A percentile compares a stretch with the other conserved stretches of the same genome.
Conservation (phyloP, 2,797 vertebrate species). For the Malurus leucopterus region DNA sequence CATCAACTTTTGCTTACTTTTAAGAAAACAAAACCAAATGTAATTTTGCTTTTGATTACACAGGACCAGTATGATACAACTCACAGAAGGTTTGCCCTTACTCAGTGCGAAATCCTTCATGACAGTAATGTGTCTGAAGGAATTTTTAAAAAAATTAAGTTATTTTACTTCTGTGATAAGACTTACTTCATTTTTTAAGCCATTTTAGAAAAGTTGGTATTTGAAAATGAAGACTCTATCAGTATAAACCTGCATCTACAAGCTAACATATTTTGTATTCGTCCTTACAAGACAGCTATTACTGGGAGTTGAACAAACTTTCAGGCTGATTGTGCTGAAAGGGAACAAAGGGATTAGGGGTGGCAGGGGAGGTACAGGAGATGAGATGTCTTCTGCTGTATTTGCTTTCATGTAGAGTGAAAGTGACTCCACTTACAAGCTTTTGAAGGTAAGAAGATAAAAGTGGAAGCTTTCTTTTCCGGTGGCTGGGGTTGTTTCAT, state of each 20-base stretch:
- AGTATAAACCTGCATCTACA: not conserved
- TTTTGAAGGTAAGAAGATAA: slow-evolving; percentile 44
- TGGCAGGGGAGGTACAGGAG: not conserved
- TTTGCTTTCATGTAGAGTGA: not conserved
- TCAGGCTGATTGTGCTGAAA: not conserved
- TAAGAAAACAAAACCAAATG: not conserved
- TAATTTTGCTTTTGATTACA: not conserved
- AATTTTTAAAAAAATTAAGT: not conserved
- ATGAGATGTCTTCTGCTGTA: not conserved
- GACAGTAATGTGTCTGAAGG: not conserved
- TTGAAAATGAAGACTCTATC: not conserved
- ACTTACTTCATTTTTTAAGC: not conserved
- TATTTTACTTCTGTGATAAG: not conserved
- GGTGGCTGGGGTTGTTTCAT: not conserved
- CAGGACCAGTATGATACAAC: not conserved
- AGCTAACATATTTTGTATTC: slow-evolving; percentile 24
- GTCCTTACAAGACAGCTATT: not conserved
- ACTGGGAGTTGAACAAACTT: not conserved
- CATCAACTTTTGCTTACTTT: not conserved
- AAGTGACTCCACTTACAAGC: not conserved
- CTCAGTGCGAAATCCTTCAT: not conserved
- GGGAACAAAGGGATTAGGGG: not conserved
- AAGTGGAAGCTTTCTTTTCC: not conserved
- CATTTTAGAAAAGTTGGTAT: not conserved
- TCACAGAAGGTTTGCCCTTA: not conserved